Base-by-base conservation (phyloP, 2,888 invertebrate species). In the Chironomus riparius region DNA sequence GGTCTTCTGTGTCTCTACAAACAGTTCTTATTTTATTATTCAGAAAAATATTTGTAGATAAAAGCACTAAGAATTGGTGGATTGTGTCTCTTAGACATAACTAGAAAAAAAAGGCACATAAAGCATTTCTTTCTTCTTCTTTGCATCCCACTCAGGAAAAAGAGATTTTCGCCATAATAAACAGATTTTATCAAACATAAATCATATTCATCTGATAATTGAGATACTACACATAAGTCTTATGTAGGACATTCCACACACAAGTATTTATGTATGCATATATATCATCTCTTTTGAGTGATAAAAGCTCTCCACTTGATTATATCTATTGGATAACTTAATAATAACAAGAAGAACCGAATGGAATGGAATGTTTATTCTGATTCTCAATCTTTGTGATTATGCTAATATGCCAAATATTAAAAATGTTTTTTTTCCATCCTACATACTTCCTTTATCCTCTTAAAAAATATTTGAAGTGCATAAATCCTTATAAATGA, bases 181-280 rank as follows among this genome's bases (percentile, higher is more conserved):
- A 65, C 65, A 65, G 65, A 65, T 65, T 65, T 65, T 65, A 24
- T 65, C 65, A 24, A 65, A 21, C 24, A 65, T 65, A 65, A 65
- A 65, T 65, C 65, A 24, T 65, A 24, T 18, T 65, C 65, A 65
- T 65, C 65, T 65, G 24, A 65, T 65, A 65, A 65, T 65, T 65
- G 65, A 65, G 65, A 65, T 65, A 24, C 22, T 24, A 21, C 65
- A 18, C 24, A 65, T 65, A 65, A 56, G 56, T 56, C 56, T 18
- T 56, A 18, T 56, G n/a, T 15, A 56, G 56, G 56, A 56, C 56
- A 56, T 56, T 56, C 56, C 15, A 56, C 38, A 18, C 56, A 56
- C 13, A 65, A 65, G 65, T 21, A 24, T 13, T 13, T 21, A 13
- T 65, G 65, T 21, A 65, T 65, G 21, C 65, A 24, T 65, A 65